Evolutionary conservation across 2,113 vertebrate genomes (phyloP).

Genomic region (Bagarius yarrelli): DNA sequence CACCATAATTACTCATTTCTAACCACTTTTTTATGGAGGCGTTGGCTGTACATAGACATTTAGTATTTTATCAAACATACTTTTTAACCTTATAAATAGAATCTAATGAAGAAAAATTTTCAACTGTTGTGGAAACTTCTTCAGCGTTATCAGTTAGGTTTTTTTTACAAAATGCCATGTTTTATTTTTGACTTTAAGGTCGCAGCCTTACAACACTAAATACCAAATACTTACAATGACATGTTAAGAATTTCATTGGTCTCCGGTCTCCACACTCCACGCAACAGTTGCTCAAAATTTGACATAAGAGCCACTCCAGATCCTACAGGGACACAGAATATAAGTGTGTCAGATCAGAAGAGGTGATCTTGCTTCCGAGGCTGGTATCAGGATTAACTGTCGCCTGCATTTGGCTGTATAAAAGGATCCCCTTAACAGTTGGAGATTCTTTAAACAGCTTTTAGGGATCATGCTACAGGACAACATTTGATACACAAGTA

Average conservation of each 20-base stretch:
- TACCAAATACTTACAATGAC: conserved; percentile 84
- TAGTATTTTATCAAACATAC: too few relatives aligned
- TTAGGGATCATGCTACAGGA: neutral
- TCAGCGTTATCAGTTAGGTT: too few relatives aligned
- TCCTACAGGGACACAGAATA: conserved; percentile 71
- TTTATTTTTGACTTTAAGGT: neutral
- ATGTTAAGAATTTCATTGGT: conserved; percentile 92
- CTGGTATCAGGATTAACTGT: conserved; percentile 12
- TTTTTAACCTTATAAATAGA: too few relatives aligned
- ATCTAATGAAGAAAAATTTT: too few relatives aligned
- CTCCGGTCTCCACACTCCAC: conserved; percentile 94
- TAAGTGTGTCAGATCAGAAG: conserved; percentile 50
- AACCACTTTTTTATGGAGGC: too few relatives aligned
- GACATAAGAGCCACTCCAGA: conserved; percentile 92
- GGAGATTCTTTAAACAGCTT: neutral
- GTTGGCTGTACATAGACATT: too few relatives aligned
- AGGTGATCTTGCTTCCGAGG: neutral
- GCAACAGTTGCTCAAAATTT: conserved; percentile 93
- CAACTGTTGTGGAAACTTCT: too few relatives aligned
- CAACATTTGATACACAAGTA: neutral
- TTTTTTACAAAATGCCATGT: too few relatives aligned
- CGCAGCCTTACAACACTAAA: neutral
- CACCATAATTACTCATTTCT: too few relatives aligned
- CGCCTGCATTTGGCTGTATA: neutral
- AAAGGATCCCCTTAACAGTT: conserved; percentile 2